phyloP scores from a whole-genome alignment of 1,140 invertebrate genomes.

The Danaus plexippus region DNA sequence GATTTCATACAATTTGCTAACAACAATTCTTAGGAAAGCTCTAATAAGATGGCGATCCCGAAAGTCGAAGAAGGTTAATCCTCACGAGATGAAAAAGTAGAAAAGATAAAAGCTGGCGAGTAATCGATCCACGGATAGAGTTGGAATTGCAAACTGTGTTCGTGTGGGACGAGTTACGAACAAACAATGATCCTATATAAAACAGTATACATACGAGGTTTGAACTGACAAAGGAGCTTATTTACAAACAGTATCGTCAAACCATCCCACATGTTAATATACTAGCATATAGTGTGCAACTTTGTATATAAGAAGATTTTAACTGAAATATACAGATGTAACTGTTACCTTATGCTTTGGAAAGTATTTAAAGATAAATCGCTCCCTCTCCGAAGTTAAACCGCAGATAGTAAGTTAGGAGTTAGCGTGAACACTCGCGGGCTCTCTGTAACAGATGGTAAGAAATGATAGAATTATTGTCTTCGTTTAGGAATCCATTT shows the following conservation, averaged over 20 bases:
- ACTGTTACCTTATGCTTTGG: background rate
- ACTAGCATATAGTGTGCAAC: background rate
- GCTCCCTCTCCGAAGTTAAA: conserved; percentile 11
- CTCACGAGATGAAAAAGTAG: conserved; percentile 62
- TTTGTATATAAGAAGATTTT: too few relatives aligned
- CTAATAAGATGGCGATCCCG: conserved; percentile 34
- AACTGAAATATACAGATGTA: too few relatives aligned
- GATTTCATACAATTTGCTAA: too few relatives aligned
- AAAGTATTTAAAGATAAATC: conserved; percentile 2
- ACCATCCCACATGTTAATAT: background rate
- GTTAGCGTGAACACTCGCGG: conserved; percentile 29
- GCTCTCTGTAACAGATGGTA: conserved; percentile 45
- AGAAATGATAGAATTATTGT: conserved; percentile 46
- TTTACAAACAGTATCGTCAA: background rate
- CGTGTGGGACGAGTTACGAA: conserved; percentile 20
- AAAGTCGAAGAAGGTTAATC: conserved; percentile 44
- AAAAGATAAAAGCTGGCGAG: conserved; percentile 50
- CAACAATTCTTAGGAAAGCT: too few relatives aligned
- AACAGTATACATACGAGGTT: too few relatives aligned
- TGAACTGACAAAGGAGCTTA: too few relatives aligned
- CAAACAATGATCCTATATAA: conserved; percentile 1
- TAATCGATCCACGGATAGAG: conserved; percentile 48
- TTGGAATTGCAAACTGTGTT: conserved; percentile 36
- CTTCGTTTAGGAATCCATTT: conserved; percentile 22
- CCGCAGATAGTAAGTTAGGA: conserved; percentile 12